phyloP scores from a whole-genome alignment of 2,113 vertebrate genomes.

The Entomyzon cyanotis region DNA sequence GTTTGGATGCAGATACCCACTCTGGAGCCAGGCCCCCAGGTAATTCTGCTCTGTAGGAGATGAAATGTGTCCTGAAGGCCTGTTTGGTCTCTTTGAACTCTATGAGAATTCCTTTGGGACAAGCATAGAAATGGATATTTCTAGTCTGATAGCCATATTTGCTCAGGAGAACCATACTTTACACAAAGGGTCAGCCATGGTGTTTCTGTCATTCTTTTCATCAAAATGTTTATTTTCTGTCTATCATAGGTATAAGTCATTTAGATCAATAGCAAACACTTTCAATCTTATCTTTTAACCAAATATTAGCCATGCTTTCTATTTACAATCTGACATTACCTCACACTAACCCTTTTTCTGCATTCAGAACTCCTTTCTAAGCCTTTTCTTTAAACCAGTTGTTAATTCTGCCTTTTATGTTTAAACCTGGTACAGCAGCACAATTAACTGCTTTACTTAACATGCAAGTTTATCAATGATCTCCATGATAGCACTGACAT shows the following conservation, averaged over 20 bases:
- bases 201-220: neutral
- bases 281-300: neutral
- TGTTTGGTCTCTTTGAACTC: neutral
- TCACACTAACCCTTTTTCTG: neutral
- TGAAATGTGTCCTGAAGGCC: neutral
- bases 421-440: neutral
- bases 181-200: neutral
- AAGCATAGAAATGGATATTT: neutral
- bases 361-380: neutral
- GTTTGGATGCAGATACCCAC: rapidly evolving
- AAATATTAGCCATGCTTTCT: slow-evolving; percentile 6
- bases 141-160: neutral
- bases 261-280: neutral
- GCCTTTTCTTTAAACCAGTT: neutral
- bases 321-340: neutral
- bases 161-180: neutral
- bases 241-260: neutral
- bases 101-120: neutral
- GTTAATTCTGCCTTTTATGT: slow-evolving; percentile 47
- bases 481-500: neutral
- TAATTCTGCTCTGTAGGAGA: rapidly evolving
- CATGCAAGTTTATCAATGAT: neutral
- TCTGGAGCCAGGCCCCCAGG: neutral
- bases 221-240: neutral
- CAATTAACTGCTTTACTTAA: slow-evolving; percentile 47